Evolutionary conservation across 2,113 vertebrate species (phyloP), one percentile per base, ranked within the genome.

Genomic region (Vimba vimba): DNA sequence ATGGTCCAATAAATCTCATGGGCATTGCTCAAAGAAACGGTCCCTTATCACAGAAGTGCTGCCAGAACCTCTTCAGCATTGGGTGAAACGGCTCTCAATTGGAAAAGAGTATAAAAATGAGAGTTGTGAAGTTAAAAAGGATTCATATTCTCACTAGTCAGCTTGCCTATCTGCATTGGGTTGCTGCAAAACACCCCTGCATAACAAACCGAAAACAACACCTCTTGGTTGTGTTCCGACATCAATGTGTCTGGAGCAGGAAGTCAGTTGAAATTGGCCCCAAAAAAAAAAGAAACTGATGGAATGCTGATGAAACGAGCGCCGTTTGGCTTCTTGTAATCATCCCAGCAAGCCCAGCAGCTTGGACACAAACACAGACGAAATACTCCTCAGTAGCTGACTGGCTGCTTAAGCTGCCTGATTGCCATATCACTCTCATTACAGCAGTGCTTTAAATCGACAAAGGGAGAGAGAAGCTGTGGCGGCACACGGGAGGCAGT

Each of bases 361-460:
- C 55, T 60, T 85, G 77, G 77, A 84, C 62, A 83, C 83, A 85
- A n/a, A 45, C 79, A 64, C 62, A 78, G 69, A 78, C 45, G 62
- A 82, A 76, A 64, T 11, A n/a, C 73, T 78, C 52, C 47, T 60
- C n/a, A 69, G 80, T 52, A 45, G 52, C 78, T 85, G 62, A 74
- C 73, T 79, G 66, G 83, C 64, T 87, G 74, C 74, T 74, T 80
- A 85, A 79, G 79, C 27, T 45, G 71, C 60, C 50, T 80, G 55
- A 82, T 87, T 77, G 77, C 68, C 66, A 83, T 87, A 87, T 85
- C 79, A 86, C 45, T 83, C 86, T 89, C 75, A 86, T 89, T 87
- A 89, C 45, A 25, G 62, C 86, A 79, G 43, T 45, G 21, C 88
- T 82, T 83, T 85, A 85, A 89, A 79, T 59, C 64, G 83, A 87